Percentiles rank a stretch among this genome's conserved stretches.
These are phyloP conservation scores for Julus scanicus DNA, from an alignment of 2,888 invertebrate genomes.

Conservation along the genomic window DNA sequence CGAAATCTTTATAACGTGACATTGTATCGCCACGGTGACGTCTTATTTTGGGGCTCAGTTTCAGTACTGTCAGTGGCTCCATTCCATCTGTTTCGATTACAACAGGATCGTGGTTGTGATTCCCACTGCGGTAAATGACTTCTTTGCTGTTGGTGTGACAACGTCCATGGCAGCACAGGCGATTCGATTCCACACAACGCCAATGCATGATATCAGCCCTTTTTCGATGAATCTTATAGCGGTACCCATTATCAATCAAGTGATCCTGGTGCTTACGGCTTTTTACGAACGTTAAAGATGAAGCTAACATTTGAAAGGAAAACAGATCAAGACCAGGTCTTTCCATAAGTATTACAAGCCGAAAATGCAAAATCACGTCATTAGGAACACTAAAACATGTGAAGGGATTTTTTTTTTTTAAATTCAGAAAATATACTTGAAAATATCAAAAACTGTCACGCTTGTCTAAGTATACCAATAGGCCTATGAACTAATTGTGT, in stretches of 20 bases:
- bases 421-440: not conserved
- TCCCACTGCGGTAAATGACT: conserved; percentile 17
- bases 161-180: not conserved
- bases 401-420: no score
- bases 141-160: not conserved
- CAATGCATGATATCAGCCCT: not conserved
- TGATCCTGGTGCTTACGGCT: conserved; percentile 3
- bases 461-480: not conserved
- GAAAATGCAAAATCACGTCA: not conserved
- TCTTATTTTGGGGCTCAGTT: not conserved
- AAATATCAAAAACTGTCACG: not conserved
- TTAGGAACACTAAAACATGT: not conserved
- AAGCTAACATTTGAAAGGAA: not conserved
- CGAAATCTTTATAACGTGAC: conserved; percentile 8
- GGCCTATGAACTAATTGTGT: not conserved
- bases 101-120: conserved; percentile 15
- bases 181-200: not conserved
- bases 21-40: not conserved
- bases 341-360: not conserved
- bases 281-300: conserved; percentile 25
- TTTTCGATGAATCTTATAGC: not conserved
- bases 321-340: not conserved
- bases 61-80: not conserved
- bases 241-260: not conserved
- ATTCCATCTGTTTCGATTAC: not conserved